These are phyloP conservation scores for Stomorhina lunata DNA, from an alignment of 2,888 invertebrate species.

Conservation along the genomic window DNA sequence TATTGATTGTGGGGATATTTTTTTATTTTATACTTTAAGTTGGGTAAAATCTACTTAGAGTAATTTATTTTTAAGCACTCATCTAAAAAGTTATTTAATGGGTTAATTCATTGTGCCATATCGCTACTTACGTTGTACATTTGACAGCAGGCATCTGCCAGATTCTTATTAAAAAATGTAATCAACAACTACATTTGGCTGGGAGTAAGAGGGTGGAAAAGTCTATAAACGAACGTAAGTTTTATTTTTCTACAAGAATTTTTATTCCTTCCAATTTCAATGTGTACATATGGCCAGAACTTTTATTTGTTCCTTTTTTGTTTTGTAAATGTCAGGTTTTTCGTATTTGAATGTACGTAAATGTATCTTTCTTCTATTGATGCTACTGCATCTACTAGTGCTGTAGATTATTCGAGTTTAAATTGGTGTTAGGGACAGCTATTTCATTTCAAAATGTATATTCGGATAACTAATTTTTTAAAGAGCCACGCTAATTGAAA, in stretches of 20 bases:
- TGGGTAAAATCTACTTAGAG: background rate
- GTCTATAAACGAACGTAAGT: background rate
- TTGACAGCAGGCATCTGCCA: constrained; percentile 51
- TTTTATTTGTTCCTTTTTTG: constrained; percentile 16
- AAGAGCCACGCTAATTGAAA: no score
- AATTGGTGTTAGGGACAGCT: no score
- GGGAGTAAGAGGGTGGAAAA: constrained; percentile 37
- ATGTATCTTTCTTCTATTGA: constrained; percentile 13
- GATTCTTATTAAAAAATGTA: constrained; percentile 35
- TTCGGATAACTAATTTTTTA: no score
- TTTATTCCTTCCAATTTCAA: background rate
- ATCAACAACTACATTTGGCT: constrained; percentile 46
- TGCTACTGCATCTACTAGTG: background rate
- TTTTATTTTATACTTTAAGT: no score
- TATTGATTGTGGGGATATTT: no score
- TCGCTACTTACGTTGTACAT: constrained; percentile 5
- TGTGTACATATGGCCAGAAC: constrained; percentile 13
- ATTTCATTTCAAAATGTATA: no score
- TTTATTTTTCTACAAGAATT: background rate
- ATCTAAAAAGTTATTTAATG: constrained; percentile 46
- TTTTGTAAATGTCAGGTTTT: background rate
- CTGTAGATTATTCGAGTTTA: no score
- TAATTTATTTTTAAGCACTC: constrained; percentile 35
- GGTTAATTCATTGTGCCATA: constrained; percentile 35
- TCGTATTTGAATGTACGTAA: background rate